Conservation (phyloP, 2,113 vertebrate genomes). For the Delphinapterus leucas region DNA sequence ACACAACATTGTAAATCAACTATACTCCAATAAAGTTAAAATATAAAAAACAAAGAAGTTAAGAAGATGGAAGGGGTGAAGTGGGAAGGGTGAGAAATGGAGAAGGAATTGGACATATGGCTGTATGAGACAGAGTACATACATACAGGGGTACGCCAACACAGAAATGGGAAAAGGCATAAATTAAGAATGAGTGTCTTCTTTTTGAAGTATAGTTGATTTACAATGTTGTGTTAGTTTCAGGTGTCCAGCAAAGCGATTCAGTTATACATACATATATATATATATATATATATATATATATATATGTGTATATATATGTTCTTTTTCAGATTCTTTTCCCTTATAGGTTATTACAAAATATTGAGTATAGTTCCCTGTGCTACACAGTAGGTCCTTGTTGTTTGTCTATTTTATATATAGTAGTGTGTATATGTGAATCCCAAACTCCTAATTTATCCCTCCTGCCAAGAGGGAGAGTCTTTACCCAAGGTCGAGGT, state of each 20-base stretch:
- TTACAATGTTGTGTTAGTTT: background rate
- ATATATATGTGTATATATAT: background rate
- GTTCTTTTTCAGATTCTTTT: background rate
- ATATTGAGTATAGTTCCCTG: background rate
- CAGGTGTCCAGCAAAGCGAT: background rate
- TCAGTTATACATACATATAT: background rate
- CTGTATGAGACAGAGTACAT: rapidly evolving
- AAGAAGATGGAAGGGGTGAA: background rate
- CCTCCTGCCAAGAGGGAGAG: background rate
- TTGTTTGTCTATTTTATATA: background rate
- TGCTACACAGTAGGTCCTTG: background rate
- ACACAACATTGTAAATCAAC: background rate
- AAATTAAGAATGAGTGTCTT: background rate
- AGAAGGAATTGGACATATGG: background rate
- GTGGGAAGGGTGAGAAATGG: rapidly evolving
- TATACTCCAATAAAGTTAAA: background rate
- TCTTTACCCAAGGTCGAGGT: background rate
- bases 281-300: background rate
- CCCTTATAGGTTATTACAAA: background rate
- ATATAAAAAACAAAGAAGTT: background rate
- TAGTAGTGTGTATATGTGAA: background rate
- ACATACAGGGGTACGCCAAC: background rate
- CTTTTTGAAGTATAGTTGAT: background rate
- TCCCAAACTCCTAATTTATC: background rate
- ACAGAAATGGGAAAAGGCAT: background rate